Conservation (phyloP, 64 coral and sea anemone genomes). For the Montipora foliosa region DNA sequence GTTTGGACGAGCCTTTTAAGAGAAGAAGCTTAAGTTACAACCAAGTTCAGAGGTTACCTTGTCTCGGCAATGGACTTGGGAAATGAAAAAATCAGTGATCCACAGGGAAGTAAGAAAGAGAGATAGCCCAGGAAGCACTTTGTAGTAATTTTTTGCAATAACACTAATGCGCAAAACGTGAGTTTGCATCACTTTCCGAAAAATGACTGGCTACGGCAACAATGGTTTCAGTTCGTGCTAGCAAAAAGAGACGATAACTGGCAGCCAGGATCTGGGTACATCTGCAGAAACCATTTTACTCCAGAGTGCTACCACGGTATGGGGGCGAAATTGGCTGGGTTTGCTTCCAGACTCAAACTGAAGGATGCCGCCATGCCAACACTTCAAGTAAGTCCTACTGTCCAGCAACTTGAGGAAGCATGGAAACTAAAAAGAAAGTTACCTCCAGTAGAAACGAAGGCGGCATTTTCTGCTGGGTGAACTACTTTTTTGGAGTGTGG, state of each 20-base stretch:
- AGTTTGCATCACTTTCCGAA: conserved; percentile 36
- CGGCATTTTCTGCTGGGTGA: too few relatives aligned
- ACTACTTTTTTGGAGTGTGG: too few relatives aligned
- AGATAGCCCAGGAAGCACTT: conserved; percentile 14
- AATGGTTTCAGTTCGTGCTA: conserved; percentile 44
- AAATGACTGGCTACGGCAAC: neutral
- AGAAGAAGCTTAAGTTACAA: too few relatives aligned
- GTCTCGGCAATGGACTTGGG: too few relatives aligned
- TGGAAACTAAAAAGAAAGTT: too few relatives aligned
- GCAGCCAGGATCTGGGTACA: neutral
- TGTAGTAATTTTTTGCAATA: conserved; percentile 47
- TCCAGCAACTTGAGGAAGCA: too few relatives aligned
- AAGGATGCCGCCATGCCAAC: too few relatives aligned
- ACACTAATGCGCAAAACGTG: conserved; percentile 2
- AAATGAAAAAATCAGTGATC: too few relatives aligned
- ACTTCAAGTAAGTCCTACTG: too few relatives aligned
- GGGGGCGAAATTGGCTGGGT: neutral
- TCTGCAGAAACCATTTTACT: neutral
- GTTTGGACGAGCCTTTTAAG: too few relatives aligned
- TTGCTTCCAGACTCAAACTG: too few relatives aligned
- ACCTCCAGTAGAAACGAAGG: neutral
- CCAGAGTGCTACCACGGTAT: neutral
- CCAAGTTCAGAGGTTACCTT: too few relatives aligned
- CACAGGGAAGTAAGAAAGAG: neutral
- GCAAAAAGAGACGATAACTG: neutral